Evolutionary conservation across 1,140 invertebrate genomes (phyloP).

Genomic region (Lepidotrigona ventralis): DNA sequence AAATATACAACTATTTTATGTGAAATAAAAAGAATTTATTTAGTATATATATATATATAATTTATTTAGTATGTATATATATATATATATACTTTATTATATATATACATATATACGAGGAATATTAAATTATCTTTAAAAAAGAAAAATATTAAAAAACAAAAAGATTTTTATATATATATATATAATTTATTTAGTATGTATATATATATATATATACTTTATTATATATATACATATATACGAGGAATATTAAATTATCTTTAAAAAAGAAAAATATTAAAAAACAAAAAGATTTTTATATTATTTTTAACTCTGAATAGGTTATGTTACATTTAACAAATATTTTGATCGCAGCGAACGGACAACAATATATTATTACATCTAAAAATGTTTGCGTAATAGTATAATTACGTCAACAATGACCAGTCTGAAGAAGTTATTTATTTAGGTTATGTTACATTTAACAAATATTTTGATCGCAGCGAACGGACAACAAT

Average conservation of each 20-base stretch:
- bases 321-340: slow-evolving; percentile 32
- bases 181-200: too few species aligned
- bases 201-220: too few species aligned
- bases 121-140: not conserved
- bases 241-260: not conserved
- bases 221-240: too few species aligned
- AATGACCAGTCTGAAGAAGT: not conserved
- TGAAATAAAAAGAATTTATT: not conserved
- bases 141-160: not conserved
- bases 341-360: slow-evolving; percentile 1
- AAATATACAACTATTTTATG: not conserved
- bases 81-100: not conserved
- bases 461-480: not conserved
- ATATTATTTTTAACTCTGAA: not conserved
- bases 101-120: not conserved
- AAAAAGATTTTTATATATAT: not conserved
- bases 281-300: not conserved
- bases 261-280: not conserved
- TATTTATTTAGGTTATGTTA: slow-evolving; percentile 48
- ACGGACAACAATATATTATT: not conserved
- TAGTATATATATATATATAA: too few species aligned
- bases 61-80: not conserved
- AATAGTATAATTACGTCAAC: not conserved
- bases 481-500: not conserved
- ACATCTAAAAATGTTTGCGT: not conserved